Evolutionary conservation across 2,797 vertebrate species (phyloP).

Genomic region (Sebastes hubbsi): DNA sequence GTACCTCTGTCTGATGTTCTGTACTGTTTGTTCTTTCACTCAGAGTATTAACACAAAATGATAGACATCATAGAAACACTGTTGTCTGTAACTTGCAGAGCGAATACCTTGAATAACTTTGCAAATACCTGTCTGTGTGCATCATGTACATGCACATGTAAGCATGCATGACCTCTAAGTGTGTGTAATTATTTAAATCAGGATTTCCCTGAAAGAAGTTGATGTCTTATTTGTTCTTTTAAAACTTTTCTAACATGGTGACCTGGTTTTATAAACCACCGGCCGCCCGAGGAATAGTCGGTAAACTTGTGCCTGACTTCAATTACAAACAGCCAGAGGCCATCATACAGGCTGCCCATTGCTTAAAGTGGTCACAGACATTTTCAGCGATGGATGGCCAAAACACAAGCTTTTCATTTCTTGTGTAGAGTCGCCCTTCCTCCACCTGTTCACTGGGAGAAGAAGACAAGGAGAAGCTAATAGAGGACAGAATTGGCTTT

Average conservation of each 20-base stretch:
- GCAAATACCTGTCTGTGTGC: neutral
- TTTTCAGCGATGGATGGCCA: neutral
- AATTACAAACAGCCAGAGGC: conserved; percentile 1
- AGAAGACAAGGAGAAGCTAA: neutral
- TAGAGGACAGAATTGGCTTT: no score
- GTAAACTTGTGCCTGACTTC: neutral
- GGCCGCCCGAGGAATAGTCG: neutral
- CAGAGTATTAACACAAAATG: neutral
- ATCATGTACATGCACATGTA: no score
- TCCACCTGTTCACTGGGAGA: neutral
- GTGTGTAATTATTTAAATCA: neutral
- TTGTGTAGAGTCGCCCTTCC: neutral
- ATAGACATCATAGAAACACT: neutral
- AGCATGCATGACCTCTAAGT: neutral
- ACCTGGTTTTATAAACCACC: neutral
- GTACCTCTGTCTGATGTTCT: no score
- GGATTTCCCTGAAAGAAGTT: neutral
- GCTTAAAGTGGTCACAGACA: conserved; percentile 3
- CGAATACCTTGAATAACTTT: neutral
- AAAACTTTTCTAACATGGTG: neutral
- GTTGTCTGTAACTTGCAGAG: neutral
- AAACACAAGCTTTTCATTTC: neutral
- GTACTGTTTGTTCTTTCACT: neutral
- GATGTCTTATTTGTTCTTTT: neutral
- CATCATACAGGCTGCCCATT: neutral